phyloP scores from a whole-genome alignment of 2,888 invertebrate genomes.

The Acrobeloides nanus region DNA sequence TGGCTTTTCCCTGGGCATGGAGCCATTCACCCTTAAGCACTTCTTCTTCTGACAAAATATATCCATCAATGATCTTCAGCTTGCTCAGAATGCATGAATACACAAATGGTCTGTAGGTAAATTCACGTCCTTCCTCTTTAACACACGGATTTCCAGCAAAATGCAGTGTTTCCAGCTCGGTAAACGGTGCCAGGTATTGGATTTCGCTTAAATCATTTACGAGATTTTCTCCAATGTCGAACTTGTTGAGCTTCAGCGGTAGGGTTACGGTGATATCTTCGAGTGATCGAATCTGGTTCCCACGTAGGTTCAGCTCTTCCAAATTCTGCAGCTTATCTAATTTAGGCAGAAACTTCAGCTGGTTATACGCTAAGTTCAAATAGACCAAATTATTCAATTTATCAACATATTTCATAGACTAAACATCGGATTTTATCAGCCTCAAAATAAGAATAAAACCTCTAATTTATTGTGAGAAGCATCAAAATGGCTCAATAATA shows the following conservation, averaged over 20 bases:
- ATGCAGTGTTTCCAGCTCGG: conserved; percentile 4
- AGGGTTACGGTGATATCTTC: conserved; percentile 2
- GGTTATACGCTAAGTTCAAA: conserved; percentile 11
- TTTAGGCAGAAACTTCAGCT: conserved; percentile 13
- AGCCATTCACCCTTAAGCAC: conserved; percentile 20
- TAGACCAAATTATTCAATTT: too few relatives aligned
- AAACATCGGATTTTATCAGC: too few relatives aligned
- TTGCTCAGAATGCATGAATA: conserved; percentile 13
- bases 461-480: conserved; percentile 18
- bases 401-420: too few relatives aligned
- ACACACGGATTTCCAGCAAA: conserved; percentile 11
- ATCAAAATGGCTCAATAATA: conserved; percentile 4
- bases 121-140: background rate
- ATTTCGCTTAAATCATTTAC: conserved; percentile 14
- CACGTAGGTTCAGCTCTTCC: conserved; percentile 7
- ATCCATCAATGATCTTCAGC: conserved; percentile 11
- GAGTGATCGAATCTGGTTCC: conserved; percentile 12
- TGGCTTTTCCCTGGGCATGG: conserved; percentile 9
- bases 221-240: conserved; percentile 15
- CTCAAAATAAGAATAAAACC: conserved; percentile 8
- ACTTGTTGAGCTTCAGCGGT: background rate
- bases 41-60: conserved; percentile 9
- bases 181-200: conserved; percentile 9
- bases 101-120: conserved; percentile 15
- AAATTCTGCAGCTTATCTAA: conserved; percentile 5